Evolutionary conservation across 1,140 invertebrate species (phyloP).

Genomic region (Orchesella cincta): DNA sequence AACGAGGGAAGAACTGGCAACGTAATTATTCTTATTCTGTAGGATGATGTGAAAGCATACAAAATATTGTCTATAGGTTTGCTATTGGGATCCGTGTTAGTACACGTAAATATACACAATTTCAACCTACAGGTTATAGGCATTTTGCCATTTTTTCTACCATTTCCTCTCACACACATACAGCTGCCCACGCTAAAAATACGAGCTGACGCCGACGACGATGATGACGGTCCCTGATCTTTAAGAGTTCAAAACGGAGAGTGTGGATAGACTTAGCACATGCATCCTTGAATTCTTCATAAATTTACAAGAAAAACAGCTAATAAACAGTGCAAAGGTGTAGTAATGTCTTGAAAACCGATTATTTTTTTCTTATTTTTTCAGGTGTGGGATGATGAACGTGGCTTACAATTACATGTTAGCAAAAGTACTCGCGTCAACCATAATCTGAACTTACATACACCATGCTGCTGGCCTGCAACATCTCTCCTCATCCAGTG

Average conservation of each 20-base stretch:
- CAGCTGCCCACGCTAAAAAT: conserved; percentile 46
- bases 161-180: neutral
- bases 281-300: neutral
- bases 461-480: too few species aligned
- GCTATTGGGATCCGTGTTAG: too few species aligned
- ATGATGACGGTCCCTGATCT: neutral
- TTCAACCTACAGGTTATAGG: conserved; percentile 20
- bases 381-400: neutral
- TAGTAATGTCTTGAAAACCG: neutral
- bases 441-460: too few species aligned
- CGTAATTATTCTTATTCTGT: too few species aligned
- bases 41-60: neutral
- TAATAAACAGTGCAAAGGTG: neutral
- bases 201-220: conserved; percentile 42
- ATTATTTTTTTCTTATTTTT: neutral
- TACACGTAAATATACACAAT: conserved; percentile 7
- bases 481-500: too few species aligned
- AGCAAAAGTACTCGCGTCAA: too few species aligned
- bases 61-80: neutral
- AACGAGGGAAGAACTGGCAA: too few species aligned
- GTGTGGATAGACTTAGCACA: neutral
- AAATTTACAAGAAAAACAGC: neutral
- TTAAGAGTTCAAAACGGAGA: neutral
- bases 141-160: conserved; percentile 17
- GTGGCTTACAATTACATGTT: too few species aligned